Evolutionary conservation across 2,113 vertebrate genomes (phyloP), one percentile per base, ranked within the genome.

Genomic region (Stictonetta naevosa): DNA sequence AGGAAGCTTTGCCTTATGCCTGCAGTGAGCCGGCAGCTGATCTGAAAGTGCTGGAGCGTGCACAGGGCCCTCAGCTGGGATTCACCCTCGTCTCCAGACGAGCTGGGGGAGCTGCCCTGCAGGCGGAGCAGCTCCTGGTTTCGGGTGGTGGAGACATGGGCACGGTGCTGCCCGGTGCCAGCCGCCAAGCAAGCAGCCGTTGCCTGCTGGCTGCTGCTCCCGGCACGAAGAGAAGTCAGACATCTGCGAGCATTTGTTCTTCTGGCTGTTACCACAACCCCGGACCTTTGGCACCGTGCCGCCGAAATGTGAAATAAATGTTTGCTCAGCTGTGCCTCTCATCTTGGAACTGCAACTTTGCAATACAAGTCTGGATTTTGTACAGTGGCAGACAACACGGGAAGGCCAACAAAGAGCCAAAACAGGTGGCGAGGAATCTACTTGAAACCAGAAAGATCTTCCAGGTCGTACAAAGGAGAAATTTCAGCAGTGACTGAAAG

Each of bases 221-320:
- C 8, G 0, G 10, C 4, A 0, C 1, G 0, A 31, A 8, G 4
- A 63, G 36, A 48, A 90, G 33, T 26, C 29, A 64, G 71, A 3
- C 36, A 78, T 53, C 29, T 68, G 64, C 14, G 48, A 60, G 46
- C 2, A 6, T 79, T 91, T 93, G 52, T 69, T 89, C 15, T 88
- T 55, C 82, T 46, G 63, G 26, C 36, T 53, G 33, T 48, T 83
- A 34, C 56, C 2, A 0, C 33, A 81, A 18, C 60, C 23, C 23
- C 0, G 0, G 21, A n/a, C 56, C 48, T 92, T 83, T 67, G 83
- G 59, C 55, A 63, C 22, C 0, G 0, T 38, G 53, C 34, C 2
- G 0, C 53, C 40, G 50, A 86, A 83, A 83, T 0, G 4, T 17
- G 34, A 73, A 69, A 31, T 42, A 66, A 60, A 62, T 58, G 53